Conservation (phyloP, 2,888 invertebrate species). For the Flabesymbios commensalis region DNA sequence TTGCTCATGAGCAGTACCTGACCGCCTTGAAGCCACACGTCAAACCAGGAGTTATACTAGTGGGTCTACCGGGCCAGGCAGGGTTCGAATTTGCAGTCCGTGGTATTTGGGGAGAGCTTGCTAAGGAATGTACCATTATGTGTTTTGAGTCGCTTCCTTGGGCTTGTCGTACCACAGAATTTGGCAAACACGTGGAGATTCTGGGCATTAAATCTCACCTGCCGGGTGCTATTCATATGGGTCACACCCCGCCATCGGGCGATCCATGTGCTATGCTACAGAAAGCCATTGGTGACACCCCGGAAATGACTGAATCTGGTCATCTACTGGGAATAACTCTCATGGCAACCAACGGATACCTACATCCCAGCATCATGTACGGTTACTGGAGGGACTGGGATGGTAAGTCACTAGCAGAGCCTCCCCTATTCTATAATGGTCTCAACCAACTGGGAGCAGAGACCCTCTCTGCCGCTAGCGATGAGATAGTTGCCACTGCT, state of each 20-base stretch:
- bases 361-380: slow-evolving; percentile 46
- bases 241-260: slow-evolving; percentile 8
- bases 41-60: slow-evolving; percentile 38
- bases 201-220: slow-evolving; percentile 42
- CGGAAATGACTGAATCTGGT: slow-evolving; percentile 32
- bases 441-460: slow-evolving; percentile 39
- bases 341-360: slow-evolving; percentile 37
- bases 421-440: slow-evolving; percentile 48
- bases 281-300: slow-evolving; percentile 37
- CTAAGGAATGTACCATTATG: slow-evolving; percentile 34
- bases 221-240: slow-evolving; percentile 34
- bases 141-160: slow-evolving; percentile 45
- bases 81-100: slow-evolving; percentile 45
- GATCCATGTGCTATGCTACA: slow-evolving; percentile 33
- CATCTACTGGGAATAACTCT: slow-evolving; percentile 44
- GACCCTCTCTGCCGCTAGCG: slow-evolving; percentile 38
- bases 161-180: slow-evolving; percentile 45
- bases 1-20: slow-evolving; percentile 45
- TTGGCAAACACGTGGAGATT: slow-evolving; percentile 40
- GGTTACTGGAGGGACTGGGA: slow-evolving; percentile 45
- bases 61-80: slow-evolving; percentile 47
- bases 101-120: slow-evolving; percentile 33
- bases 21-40: slow-evolving; percentile 37
- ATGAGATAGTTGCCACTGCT: slow-evolving; percentile 42
- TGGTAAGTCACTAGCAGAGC: slow-evolving; percentile 36